phyloP scores from a whole-genome alignment of 2,888 invertebrate species.

The Scrobipalpa costella region DNA sequence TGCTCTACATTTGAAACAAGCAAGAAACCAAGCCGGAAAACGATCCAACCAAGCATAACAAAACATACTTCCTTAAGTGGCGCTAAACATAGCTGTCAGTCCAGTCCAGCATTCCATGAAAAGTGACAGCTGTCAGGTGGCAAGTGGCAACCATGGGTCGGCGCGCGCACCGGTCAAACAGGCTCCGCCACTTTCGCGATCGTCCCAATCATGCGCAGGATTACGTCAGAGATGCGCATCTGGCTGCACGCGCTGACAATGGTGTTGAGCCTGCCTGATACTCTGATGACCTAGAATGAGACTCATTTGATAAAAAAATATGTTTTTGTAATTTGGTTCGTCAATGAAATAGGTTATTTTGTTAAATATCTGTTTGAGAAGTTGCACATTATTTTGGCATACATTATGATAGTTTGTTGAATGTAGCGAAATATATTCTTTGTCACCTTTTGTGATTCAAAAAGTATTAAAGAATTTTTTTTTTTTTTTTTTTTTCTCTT shows the following conservation, averaged over 20 bases:
- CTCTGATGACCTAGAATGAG: slow-evolving; percentile 4
- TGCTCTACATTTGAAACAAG: neutral
- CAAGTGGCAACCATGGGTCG: slow-evolving; percentile 32
- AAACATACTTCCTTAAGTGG: neutral
- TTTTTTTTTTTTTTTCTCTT: too few species aligned
- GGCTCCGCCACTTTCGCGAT: slow-evolving; percentile 69
- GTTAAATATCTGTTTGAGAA: too few species aligned
- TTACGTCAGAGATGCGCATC: slow-evolving; percentile 51
- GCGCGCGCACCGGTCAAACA: slow-evolving; percentile 46
- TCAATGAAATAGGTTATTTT: neutral
- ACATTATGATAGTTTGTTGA: too few species aligned
- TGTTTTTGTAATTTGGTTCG: neutral
- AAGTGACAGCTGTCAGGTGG: slow-evolving; percentile 23
- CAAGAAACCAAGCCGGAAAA: slow-evolving; percentile 9
- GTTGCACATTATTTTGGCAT: too few species aligned
- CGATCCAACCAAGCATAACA: slow-evolving; percentile 13
- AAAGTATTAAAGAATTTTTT: too few species aligned
- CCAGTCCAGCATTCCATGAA: slow-evolving; percentile 12
- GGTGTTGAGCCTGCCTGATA: neutral
- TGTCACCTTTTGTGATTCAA: too few species aligned
- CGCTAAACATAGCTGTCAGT: neutral
- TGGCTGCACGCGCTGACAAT: slow-evolving; percentile 19
- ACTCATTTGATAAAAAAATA: neutral
- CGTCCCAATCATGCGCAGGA: slow-evolving; percentile 66
- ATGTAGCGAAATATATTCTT: too few species aligned